Conservation (phyloP, 2,888 invertebrate species). For the Callyntrura guangdongensis region DNA sequence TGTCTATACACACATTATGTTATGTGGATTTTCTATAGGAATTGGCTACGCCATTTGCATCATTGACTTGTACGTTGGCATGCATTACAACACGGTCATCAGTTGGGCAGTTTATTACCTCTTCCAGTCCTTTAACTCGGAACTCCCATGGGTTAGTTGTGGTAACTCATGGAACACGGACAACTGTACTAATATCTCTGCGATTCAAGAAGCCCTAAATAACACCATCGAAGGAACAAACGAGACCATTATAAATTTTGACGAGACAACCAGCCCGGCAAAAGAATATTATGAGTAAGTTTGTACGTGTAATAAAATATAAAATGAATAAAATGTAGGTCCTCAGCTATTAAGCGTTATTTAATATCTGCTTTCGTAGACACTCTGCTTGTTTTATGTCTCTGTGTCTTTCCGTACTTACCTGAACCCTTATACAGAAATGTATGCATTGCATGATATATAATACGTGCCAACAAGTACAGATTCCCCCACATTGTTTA, state of each 20-base stretch:
- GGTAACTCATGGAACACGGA: conserved; percentile 95
- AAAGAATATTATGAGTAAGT: conserved; percentile 95
- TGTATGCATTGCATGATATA: background rate
- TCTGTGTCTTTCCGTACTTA: background rate
- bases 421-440: background rate
- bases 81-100: conserved; percentile 99
- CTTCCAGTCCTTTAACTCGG: conserved; percentile 92
- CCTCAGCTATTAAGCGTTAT: background rate
- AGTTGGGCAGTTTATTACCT: conserved; percentile 98
- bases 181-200: conserved; percentile 87
- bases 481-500: background rate
- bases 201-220: conserved; percentile 17
- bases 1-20: background rate
- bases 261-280: conserved; percentile 90
- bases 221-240: background rate
- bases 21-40: conserved; percentile 88
- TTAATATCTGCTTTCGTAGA: too few species aligned
- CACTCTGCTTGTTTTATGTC: too few species aligned
- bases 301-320: background rate
- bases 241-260: background rate
- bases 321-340: background rate
- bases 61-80: conserved; percentile 96
- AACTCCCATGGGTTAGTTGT: conserved; percentile 95
- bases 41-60: conserved; percentile 98
- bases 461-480: background rate